Percentiles rank a stretch among this genome's conserved stretches.
Evolutionary conservation across 2,113 vertebrate genomes (phyloP).

Genomic region (Coregonus clupeaformis): DNA sequence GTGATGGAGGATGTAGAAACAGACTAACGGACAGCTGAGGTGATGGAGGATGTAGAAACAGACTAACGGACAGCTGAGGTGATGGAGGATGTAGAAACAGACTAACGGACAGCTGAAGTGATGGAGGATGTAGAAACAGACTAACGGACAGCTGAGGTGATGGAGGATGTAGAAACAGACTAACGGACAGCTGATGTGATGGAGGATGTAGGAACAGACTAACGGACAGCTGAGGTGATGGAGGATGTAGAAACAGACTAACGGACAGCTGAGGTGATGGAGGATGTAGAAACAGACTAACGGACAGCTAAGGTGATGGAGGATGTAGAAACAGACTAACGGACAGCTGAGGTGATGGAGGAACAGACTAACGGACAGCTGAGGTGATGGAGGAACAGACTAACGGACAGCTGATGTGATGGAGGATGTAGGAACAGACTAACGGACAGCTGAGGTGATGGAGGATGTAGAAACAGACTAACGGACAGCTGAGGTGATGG

Average conservation of each 20-base stretch:
- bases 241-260: too few relatives aligned
- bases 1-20: conserved; percentile 20
- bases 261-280: conserved; percentile 38
- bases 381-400: conserved; percentile 37
- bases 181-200: conserved; percentile 30
- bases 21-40: too few relatives aligned
- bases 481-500: conserved; percentile 37
- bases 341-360: conserved; percentile 50
- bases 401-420: conserved; percentile 26
- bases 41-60: conserved; percentile 52
- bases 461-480: too few relatives aligned
- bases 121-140: conserved; percentile 46
- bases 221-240: conserved; percentile 49
- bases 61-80: conserved; percentile 50
- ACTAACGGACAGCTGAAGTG: conserved; percentile 5
- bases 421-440: conserved; percentile 43
- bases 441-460: conserved; percentile 49
- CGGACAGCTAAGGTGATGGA: conserved; percentile 48
- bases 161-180: too few relatives aligned
- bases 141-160: conserved; percentile 50
- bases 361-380: conserved; percentile 24
- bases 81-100: conserved; percentile 27
- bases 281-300: conserved; percentile 24
- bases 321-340: too few relatives aligned
- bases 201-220: conserved; percentile 35